phyloP scores from a whole-genome alignment of 2,113 vertebrate species.

The Gallinago undulata region DNA sequence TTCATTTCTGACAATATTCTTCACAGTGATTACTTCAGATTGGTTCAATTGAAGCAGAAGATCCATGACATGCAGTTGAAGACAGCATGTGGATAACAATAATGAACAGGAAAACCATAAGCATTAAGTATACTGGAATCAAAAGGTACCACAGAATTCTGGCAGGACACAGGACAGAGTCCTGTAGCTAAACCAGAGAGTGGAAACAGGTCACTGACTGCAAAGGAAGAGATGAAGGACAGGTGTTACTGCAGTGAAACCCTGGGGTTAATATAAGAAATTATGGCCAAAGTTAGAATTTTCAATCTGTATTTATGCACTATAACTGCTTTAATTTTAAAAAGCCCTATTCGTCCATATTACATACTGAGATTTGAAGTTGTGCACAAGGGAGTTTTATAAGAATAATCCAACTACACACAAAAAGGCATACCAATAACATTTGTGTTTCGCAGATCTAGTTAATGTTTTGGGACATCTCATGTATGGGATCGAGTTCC shows the following conservation, averaged over 20 bases:
- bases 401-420: not conserved
- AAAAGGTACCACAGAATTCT: not conserved
- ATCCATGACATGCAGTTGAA: not conserved
- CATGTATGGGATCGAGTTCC: not conserved
- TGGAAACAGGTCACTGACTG: not conserved
- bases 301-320: not conserved
- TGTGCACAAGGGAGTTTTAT: not conserved
- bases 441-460: not conserved
- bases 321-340: not conserved
- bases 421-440: not conserved
- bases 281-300: not conserved
- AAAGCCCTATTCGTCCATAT: not conserved
- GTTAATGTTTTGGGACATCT: not conserved
- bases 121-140: not conserved
- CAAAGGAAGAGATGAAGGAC: not conserved
- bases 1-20: not conserved
- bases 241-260: not conserved
- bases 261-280: not conserved
- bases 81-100: accelerated
- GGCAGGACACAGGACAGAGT: not conserved
- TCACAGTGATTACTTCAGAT: not conserved
- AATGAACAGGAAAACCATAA: not conserved
- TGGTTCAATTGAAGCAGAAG: not conserved
- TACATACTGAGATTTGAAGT: not conserved
- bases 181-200: not conserved